These are phyloP conservation scores for Pimephales promelas DNA, from an alignment of 2,113 vertebrate species.

Conservation along the genomic window DNA sequence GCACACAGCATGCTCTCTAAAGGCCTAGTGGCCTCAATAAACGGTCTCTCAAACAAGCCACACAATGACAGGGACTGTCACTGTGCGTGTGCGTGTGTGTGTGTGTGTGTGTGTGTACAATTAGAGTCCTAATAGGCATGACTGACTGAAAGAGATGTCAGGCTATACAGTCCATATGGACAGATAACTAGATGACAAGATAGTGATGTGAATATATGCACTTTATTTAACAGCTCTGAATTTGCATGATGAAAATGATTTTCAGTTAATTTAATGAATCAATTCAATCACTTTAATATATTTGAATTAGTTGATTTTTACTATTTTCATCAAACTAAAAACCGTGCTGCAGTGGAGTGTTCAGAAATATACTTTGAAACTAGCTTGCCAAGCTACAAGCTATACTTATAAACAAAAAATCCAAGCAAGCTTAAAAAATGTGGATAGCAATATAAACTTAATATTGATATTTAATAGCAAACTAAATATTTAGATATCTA, in stretches of 20 bases:
- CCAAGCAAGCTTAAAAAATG: neutral
- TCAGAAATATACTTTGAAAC: neutral
- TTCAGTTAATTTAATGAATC: neutral
- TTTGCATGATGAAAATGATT: neutral
- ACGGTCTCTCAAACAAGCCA: constrained; percentile 30
- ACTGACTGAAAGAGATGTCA: neutral
- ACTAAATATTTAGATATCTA: too few relatives aligned
- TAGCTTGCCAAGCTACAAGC: neutral
- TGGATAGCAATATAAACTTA: neutral
- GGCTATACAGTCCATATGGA: neutral
- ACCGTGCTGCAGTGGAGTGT: neutral
- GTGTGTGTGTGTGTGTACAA: neutral
- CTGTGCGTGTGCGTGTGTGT: constrained; percentile 6
- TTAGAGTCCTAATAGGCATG: neutral
- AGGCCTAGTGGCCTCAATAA: constrained; percentile 10
- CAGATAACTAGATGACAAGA: neutral
- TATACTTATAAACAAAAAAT: neutral
- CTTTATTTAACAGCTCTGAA: neutral
- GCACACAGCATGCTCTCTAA: neutral
- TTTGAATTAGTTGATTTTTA: too few relatives aligned
- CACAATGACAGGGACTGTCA: neutral
- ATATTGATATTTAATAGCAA: too few relatives aligned
- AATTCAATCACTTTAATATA: neutral
- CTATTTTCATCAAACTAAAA: neutral
- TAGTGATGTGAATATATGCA: neutral